These are phyloP conservation scores for Epinephelus cyanopodus DNA, from an alignment of 2,113 vertebrate species.

Conservation along the genomic window DNA sequence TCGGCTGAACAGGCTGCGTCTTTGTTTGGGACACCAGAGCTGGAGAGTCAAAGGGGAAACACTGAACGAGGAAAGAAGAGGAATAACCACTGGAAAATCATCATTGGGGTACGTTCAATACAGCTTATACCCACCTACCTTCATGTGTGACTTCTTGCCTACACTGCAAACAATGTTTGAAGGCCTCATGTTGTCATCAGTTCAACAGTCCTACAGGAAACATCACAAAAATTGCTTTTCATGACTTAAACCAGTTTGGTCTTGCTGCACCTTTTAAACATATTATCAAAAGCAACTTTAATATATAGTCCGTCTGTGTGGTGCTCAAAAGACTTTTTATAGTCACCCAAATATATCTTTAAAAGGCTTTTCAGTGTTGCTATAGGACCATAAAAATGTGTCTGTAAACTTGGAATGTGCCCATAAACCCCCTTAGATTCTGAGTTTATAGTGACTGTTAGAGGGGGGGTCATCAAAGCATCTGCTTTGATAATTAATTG, in stretches of 20 bases:
- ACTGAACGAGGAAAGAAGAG: constrained; percentile 23
- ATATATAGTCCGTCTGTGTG: too few relatives aligned
- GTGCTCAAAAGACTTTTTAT: neutral
- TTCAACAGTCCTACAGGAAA: neutral
- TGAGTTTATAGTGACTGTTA: neutral
- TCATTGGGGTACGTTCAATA: constrained; percentile 73
- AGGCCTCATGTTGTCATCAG: neutral
- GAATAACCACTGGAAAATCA: constrained; percentile 66
- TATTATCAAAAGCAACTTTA: neutral
- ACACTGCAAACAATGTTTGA: too few relatives aligned
- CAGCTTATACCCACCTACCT: too few relatives aligned
- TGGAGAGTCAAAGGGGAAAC: constrained; percentile 61
- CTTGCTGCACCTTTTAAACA: neutral
- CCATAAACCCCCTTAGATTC: neutral
- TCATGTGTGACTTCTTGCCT: neutral
- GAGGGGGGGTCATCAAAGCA: neutral
- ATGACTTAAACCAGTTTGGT: too few relatives aligned
- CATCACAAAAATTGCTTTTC: neutral
- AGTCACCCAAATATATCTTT: neutral
- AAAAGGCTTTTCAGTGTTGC: neutral
- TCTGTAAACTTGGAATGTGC: neutral
- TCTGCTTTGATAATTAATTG: neutral
- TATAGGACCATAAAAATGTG: neutral
- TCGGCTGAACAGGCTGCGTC: constrained; percentile 61
- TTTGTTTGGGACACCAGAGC: constrained; percentile 64